Percentiles rank a stretch among this genome's conserved stretches.
These are phyloP conservation scores for Phyllostomus discolor DNA, from an alignment of 2,113 vertebrate genomes.

Conservation along the genomic window DNA sequence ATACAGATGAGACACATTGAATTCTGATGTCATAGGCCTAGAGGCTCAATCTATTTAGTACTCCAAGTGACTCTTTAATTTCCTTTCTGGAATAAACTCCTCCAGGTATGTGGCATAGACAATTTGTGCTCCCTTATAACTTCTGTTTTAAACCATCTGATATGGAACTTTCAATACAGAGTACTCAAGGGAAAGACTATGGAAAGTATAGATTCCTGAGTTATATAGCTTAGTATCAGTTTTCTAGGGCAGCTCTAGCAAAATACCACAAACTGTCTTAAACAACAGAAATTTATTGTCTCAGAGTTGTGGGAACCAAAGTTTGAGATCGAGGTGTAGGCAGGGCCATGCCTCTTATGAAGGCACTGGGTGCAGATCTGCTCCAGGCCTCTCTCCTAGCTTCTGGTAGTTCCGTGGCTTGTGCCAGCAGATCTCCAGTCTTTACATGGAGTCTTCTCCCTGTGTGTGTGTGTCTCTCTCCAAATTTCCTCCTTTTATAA, in stretches of 20 bases:
- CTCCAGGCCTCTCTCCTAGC: neutral
- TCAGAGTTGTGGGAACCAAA: neutral
- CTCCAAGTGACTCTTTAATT: constrained; percentile 6
- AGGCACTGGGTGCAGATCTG: neutral
- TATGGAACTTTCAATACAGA: neutral
- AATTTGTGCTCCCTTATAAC: neutral
- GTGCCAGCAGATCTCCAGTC: neutral
- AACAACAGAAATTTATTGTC: neutral
- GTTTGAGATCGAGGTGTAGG: neutral
- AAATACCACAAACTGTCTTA: neutral
- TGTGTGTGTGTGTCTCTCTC: neutral
- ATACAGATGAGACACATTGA: neutral
- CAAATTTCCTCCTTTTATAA: neutral
- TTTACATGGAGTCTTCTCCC: neutral
- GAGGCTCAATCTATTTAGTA: neutral
- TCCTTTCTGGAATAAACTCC: constrained; percentile 21
- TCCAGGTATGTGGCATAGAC: neutral
- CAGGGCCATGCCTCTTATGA: neutral
- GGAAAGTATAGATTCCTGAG: neutral
- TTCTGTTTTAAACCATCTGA: neutral
- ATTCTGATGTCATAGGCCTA: neutral
- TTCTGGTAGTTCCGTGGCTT: neutral
- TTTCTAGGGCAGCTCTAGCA: neutral
- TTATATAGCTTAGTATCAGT: neutral
- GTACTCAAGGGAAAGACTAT: neutral